Evolutionary conservation across 2,888 invertebrate species (phyloP).

Genomic region (Eretmocerus hayati): DNA sequence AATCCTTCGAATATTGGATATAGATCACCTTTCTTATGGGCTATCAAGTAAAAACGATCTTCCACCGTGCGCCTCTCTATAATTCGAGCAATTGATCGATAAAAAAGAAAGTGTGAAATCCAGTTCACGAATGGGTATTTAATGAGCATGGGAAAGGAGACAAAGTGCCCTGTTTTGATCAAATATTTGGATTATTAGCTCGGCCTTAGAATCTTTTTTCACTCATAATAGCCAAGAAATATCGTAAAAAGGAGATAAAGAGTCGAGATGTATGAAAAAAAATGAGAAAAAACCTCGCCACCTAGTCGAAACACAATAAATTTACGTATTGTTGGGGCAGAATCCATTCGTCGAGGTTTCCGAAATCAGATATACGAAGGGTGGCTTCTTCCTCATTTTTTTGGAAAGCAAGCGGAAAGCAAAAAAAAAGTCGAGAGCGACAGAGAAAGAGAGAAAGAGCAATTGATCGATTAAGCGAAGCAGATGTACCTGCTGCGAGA

Average conservation of each 20-base stretch:
- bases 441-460: slow-evolving; percentile 12
- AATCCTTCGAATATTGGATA: too few relatives aligned
- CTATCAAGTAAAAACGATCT: not conserved
- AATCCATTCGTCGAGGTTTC: slow-evolving; percentile 12
- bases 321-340: slow-evolving; percentile 17
- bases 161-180: slow-evolving; percentile 20
- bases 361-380: slow-evolving; percentile 3
- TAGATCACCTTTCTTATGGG: too few relatives aligned
- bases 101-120: slow-evolving; percentile 13
- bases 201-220: slow-evolving; percentile 7
- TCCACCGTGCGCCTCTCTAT: too few relatives aligned
- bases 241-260: not conserved
- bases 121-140: slow-evolving; percentile 10
- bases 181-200: slow-evolving; percentile 25
- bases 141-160: slow-evolving; percentile 22
- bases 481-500: slow-evolving; percentile 40
- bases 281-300: slow-evolving; percentile 1
- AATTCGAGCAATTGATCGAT: slow-evolving; percentile 5
- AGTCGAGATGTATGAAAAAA: not conserved
- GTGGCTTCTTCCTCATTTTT: slow-evolving; percentile 14
- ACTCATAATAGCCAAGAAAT: slow-evolving; percentile 8
- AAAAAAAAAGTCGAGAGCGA: slow-evolving; percentile 14
- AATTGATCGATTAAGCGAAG: slow-evolving; percentile 28
- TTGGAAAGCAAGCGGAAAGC: slow-evolving; percentile 10
- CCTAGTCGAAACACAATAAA: slow-evolving; percentile 20